These are phyloP conservation scores for Antennarius maculatus DNA, from an alignment of 2,797 vertebrate genomes.

Conservation along the genomic window DNA sequence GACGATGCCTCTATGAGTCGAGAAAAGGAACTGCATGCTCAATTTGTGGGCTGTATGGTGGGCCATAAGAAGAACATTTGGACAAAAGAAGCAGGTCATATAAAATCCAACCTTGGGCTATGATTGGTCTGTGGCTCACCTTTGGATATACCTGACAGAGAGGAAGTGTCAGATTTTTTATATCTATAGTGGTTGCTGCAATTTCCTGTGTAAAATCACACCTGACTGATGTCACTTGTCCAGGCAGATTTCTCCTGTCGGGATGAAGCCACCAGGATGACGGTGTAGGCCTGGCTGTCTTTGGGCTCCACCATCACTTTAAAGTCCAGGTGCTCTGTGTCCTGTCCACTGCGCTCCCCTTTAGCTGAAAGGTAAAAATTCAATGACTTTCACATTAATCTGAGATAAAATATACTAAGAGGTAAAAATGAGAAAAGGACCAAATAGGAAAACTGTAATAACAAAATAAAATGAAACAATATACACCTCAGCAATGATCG, in stretches of 20 bases:
- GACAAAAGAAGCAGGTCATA: too few species aligned
- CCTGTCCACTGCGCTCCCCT: slow-evolving; percentile 85
- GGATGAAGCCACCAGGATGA: slow-evolving; percentile 95
- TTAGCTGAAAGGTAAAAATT: slow-evolving; percentile 72
- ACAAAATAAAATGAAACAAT: neutral
- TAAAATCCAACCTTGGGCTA: too few species aligned
- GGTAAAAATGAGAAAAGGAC: neutral
- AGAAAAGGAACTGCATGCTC: too few species aligned
- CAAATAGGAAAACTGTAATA: neutral
- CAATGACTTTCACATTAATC: neutral
- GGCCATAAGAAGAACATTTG: too few species aligned
- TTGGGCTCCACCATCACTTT: slow-evolving; percentile 97
- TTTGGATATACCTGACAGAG: too few species aligned
- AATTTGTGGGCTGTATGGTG: too few species aligned
- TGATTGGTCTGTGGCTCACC: too few species aligned
- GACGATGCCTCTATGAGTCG: too few species aligned
- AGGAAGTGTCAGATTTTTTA: neutral
- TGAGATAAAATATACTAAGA: neutral
- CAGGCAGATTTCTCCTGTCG: slow-evolving; percentile 96
- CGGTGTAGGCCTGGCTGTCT: slow-evolving; percentile 88
- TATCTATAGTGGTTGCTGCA: neutral
- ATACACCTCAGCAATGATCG: too few species aligned
- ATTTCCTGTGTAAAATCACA: slow-evolving; percentile 29
- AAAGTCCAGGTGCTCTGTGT: slow-evolving; percentile 93
- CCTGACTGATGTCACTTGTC: slow-evolving; percentile 99